Evolutionary conservation across 2,888 invertebrate genomes (phyloP), one percentile per base, ranked within the genome.

Genomic region (Phorcus lineatus): DNA sequence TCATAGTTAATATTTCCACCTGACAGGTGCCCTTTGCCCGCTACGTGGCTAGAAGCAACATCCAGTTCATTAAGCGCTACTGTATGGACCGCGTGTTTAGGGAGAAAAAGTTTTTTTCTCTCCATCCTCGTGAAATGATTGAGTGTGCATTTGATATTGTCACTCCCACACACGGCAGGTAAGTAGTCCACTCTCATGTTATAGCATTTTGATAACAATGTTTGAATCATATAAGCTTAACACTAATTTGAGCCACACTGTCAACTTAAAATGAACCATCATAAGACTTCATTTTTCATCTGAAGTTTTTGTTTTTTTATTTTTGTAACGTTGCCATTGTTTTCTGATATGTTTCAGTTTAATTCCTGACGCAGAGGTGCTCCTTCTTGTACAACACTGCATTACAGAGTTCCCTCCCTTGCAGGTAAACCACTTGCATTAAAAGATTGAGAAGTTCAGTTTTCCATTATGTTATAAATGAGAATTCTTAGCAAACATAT

Each of bases 81-180:
- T 95, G 96, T 0, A 95, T 98, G 7, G 97, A 97, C 87, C 95
- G 96, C 77, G 97, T 98, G 0, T 99, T 96, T 91, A 94, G 97
- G 81, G 96, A 97, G 91, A 88, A 88, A 80, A 95, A 96, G 86
- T 90, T 94, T 87, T 93, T 94, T 9, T 97, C 97, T 0, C 96
- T 96, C 88, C 97, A 98, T 93, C 99, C 99, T 0, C 95, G 96
- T 83, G 98, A 98, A 93, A 95, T 97, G 22, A 95, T 96, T 80
- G 98, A 98, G 93, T 97, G 97, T 93, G 97, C 97, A 0, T 98
- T 98, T 93, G 99, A 99, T 93, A 97, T 99, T 82, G 96, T 98
- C 47, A 96, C 96, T 4, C 95, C 97, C 1, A 95, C 94, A 31
- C 85, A 89, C 17, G 85, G 87, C 66, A 88, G 87, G 90, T 90